Base-by-base conservation (phyloP, 2,797 vertebrate genomes). In the Miichthys miiuy region DNA sequence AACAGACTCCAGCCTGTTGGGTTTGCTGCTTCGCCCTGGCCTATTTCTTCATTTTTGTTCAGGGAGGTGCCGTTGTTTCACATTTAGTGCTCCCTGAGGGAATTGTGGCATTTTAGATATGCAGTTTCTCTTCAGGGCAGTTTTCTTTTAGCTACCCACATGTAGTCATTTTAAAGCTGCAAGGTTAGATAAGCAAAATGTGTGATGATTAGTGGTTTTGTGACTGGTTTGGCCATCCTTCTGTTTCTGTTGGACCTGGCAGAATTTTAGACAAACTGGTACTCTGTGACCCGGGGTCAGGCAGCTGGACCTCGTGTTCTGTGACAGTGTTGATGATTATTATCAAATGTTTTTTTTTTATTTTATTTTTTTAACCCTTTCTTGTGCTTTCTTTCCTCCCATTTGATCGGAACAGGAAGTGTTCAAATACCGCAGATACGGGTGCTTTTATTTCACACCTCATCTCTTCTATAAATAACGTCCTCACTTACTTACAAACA, bases 311-410 rank as follows among this genome's bases (percentile, higher is more conserved):
- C 3, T 55, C 21, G 67, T 8, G 27, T 51, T 46, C 30, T 47
- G 60, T 64, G 64, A 79, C 52, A 13, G 34, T 20, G 47, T 30
- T 74, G 66, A 86, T 90, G 71, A 79, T 91, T 87, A 92, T 90
- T 80, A 85, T 74, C 48, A 88, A 91, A 82, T 60, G 52, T 77
- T 74, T 87, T 89, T 90, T 84, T 72, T 90, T 84, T 74, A 56
- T 72, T 74, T 73, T n/a, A n/a, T n/a, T n/a, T n/a, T n/a, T n/a
- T n/a, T n/a, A n/a, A n/a, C 42, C 60, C 84, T 94, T 96, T 96
- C 92, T 93, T 93, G 88, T 87, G 68, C 78, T 88, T 87, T 93
- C 87, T 93, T 93, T 95, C 94, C 64, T 68, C 38, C 13, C 50
- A 42, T 64, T 77, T 65, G 46, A 54, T 77, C 62, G 93, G 74